phyloP scores from a whole-genome alignment of 2,797 vertebrate genomes.

The Mallotus villosus region DNA sequence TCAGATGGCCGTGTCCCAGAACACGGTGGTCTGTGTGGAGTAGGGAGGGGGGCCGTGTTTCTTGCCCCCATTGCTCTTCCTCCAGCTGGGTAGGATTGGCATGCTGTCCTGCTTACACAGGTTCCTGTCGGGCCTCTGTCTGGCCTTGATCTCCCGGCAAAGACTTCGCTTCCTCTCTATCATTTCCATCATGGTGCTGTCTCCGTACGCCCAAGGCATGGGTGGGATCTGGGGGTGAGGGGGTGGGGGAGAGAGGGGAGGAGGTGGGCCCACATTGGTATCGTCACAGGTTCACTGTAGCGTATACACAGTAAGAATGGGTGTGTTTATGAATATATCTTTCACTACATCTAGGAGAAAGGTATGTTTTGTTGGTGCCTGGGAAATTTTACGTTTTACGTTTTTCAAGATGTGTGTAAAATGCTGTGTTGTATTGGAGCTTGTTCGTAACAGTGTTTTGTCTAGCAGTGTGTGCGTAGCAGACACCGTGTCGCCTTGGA shows the following conservation, averaged over 20 bases:
- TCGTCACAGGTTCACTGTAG: background rate
- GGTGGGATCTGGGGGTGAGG: constrained; percentile 74
- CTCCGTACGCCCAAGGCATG: constrained; percentile 92
- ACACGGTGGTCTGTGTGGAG: constrained; percentile 84
- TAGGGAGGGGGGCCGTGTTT: constrained; percentile 88
- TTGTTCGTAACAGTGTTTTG: too few species aligned
- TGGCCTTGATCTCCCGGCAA: constrained; percentile 93
- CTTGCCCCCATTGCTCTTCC: constrained; percentile 81
- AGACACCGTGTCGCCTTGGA: too few species aligned
- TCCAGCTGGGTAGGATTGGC: constrained; percentile 93
- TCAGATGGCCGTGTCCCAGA: constrained; percentile 95
- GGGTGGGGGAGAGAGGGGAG: constrained; percentile 7
- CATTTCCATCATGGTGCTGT: constrained; percentile 96
- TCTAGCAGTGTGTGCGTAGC: too few species aligned
- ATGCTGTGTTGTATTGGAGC: too few species aligned
- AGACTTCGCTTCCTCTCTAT: constrained; percentile 94
- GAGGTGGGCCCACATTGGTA: background rate
- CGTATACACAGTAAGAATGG: constrained; percentile 8
- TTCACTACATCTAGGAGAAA: too few species aligned
- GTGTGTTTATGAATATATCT: background rate
- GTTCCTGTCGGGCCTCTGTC: constrained; percentile 88
- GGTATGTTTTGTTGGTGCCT: constrained; percentile 6
- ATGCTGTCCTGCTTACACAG: constrained; percentile 96
- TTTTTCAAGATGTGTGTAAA: too few species aligned
- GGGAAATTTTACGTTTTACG: background rate